Evolutionary conservation across 2,888 invertebrate species (phyloP), one percentile per base, ranked within the genome.

Genomic region (Elysia crispata): DNA sequence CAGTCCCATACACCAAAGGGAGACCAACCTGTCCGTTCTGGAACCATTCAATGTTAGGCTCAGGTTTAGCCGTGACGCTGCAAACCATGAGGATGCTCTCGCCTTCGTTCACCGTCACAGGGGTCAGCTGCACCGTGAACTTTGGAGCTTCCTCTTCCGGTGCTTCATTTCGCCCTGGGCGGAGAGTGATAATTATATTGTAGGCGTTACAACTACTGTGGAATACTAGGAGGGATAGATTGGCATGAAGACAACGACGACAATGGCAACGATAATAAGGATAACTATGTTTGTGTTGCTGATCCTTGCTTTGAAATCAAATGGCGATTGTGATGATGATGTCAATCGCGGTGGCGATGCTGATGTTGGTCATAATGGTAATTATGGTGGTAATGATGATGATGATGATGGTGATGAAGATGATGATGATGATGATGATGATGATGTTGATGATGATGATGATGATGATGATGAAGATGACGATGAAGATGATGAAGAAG

Each of bases 61-160:
- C 95, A 82, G 99, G 99, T 91, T 96, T 96, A 83, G 98, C 99
- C 89, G 96, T 96, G 83, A 99, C 94, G 90, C 98, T 98, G 93
- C 98, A 99, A 54, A 98, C 95, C 86, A 99, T 94, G 93, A 98
- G 98, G 94, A 98, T 97, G 81, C 97, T 97, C 80, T 93, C 92
- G 85, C 98, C 95, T 90, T 94, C 95, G 93, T 98, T 98, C 95
- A 99, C 98, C 5, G 82, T 84, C 41, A 83, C 80, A 1, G 87
- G 84, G 13, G 83, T 81, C 67, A 89, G 66, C 0, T 85, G 82
- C 30, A 84, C 81, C 5, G 85, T 84, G 80, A 90, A 89, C 23
- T 77, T 79, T 49, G 90, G 90, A 5, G 86, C 82, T 41, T 83
- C 85, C 25, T 83, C 83, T 20, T 81, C 73, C 6, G 74, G 74